Base-by-base conservation (phyloP, 2,888 invertebrate genomes). In the Tinea trinotella region DNA sequence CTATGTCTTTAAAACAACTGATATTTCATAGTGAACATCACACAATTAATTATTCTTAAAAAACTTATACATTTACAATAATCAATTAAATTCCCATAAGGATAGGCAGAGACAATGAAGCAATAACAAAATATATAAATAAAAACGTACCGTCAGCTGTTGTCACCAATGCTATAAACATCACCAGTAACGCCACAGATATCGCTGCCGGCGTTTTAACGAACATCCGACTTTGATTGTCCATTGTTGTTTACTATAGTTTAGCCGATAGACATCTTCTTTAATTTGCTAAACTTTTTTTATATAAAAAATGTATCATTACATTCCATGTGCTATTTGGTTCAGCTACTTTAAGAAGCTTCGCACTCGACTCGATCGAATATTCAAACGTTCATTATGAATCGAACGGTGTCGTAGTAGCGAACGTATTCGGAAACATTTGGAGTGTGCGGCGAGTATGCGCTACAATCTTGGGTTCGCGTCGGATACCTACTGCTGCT, bases 121-220 rank as follows among this genome's bases (percentile, higher is more conserved):
- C 3, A 3, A 22, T 22, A 22, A 22, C 7, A 22, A n/a, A n/a
- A n/a, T n/a, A 30, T 10, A 30, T n/a, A 40, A 15, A 40, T 7
- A 40, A 4, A 54, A 59, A 76, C 84, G 84, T 70, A 84, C 84
- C 84, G 64, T 84, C 82, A 17, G 78, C 70, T 59, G 81, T 71
- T 55, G 70, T 68, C 58, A 66, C 70, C 57, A 70, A 66, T 58
- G 70, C 68, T 64, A 70, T 70, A 65, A 74, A 66, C 62, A 77
- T 60, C 55, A 76, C 64, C 57, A 76, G 62, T 59, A 75, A 65
- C 59, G 75, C 65, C 68, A 71, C 68, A 68, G 66, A 62, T 59
- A 64, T 64, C 60, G 64, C 62, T 60, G 64, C 64, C 62, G 67
- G 44, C 46, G 52, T 30, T 48, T 44, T 48, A 19, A 12, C 20